Evolutionary conservation across 2,113 vertebrate species (phyloP).

Genomic region (Reinhardtius hippoglossoides): DNA sequence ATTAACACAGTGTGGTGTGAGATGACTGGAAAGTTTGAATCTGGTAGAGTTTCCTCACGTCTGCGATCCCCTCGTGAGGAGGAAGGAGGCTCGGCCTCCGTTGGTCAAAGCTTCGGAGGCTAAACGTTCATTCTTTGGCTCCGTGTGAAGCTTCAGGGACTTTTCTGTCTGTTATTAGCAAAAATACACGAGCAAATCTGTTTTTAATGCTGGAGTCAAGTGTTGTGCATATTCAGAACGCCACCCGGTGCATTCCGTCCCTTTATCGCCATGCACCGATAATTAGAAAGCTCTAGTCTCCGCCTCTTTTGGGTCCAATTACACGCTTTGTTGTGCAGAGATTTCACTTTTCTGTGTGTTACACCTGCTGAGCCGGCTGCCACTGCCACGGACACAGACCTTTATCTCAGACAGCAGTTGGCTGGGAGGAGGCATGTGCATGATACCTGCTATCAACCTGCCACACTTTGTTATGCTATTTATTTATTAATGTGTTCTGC

Average conservation of each 20-base stretch:
- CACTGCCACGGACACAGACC: slow-evolving; percentile 13
- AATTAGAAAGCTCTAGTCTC: slow-evolving; percentile 60
- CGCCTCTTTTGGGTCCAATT: slow-evolving; percentile 54
- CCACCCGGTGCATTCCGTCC: slow-evolving; percentile 43
- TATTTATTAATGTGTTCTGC: background rate
- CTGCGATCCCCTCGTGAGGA: slow-evolving; percentile 47
- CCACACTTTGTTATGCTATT: background rate
- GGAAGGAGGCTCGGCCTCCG: background rate
- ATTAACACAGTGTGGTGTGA: slow-evolving; percentile 43
- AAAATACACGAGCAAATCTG: no score
- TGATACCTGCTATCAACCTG: slow-evolving; percentile 15
- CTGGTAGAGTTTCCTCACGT: slow-evolving; percentile 24
- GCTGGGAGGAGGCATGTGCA: background rate
- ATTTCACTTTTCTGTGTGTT: background rate
- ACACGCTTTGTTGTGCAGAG: slow-evolving; percentile 48
- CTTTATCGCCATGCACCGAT: slow-evolving; percentile 58
- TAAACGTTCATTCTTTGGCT: background rate
- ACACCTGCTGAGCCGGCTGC: slow-evolving; percentile 49
- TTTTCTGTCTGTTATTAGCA: no score
- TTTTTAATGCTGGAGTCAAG: background rate
- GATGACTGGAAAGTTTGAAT: slow-evolving; percentile 45
- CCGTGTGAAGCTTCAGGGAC: no score
- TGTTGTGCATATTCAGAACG: slow-evolving; percentile 56
- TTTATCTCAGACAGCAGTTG: slow-evolving; percentile 46
- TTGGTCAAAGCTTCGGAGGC: slow-evolving; percentile 1